Evolutionary conservation across 2,113 vertebrate genomes (phyloP).

Genomic region (Cygnus buccinator): DNA sequence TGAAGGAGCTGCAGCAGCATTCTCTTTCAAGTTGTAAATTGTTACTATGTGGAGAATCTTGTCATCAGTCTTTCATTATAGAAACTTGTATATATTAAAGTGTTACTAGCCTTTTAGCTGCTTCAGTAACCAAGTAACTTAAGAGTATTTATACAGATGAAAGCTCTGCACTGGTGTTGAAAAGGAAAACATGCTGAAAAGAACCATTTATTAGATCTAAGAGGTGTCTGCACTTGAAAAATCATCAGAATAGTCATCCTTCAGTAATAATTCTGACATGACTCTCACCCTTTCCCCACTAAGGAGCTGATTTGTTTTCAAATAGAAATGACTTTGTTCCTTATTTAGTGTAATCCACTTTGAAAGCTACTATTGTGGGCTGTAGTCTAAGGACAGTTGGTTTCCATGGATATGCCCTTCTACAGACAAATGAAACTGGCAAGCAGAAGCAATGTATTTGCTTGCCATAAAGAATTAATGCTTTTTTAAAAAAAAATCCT

Average conservation of each 20-base stretch:
- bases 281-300: not conserved
- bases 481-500: not conserved
- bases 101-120: not conserved
- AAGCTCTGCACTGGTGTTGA: not conserved
- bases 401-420: not conserved
- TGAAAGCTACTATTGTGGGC: not conserved
- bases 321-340: not conserved
- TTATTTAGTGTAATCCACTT: not conserved
- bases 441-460: not conserved
- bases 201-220: not conserved
- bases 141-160: not conserved
- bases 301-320: not conserved
- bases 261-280: not conserved
- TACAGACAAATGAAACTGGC: not conserved
- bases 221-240: not conserved
- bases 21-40: not conserved
- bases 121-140: not conserved
- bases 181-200: not conserved
- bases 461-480: not conserved
- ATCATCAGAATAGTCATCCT: not conserved
- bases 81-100: not conserved
- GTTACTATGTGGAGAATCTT: not conserved
- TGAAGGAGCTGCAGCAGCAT: not conserved
- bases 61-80: not conserved
- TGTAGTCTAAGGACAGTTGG: not conserved